These are phyloP conservation scores for Lutjanus campechanus DNA, from an alignment of 2,797 vertebrate species.

Conservation along the genomic window DNA sequence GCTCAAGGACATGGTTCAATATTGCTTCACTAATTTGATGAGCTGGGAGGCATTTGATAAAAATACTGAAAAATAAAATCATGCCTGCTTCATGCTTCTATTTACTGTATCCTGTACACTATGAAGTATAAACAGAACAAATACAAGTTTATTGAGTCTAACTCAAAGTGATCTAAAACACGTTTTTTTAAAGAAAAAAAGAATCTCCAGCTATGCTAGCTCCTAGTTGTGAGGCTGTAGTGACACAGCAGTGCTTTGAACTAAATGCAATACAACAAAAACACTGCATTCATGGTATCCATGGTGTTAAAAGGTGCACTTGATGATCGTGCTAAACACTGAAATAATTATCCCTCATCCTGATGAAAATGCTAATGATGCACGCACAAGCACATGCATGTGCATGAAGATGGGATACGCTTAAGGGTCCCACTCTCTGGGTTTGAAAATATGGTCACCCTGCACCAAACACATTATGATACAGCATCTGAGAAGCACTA, in stretches of 20 bases:
- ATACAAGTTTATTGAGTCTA: neutral
- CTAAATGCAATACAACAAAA: neutral
- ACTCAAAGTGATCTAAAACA: neutral
- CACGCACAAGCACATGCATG: no score
- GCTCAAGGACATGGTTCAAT: neutral
- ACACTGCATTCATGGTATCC: no score
- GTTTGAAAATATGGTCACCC: no score
- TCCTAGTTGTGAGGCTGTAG: neutral
- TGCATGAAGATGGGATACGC: no score
- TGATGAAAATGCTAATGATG: no score
- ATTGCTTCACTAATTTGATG: constrained; percentile 12
- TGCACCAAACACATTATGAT: neutral
- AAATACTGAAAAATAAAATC: neutral
- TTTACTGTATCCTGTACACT: neutral
- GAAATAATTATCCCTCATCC: no score
- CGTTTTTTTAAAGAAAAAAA: neutral
- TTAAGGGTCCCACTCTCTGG: no score
- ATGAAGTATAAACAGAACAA: neutral
- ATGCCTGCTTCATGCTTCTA: neutral
- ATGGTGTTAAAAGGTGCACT: no score
- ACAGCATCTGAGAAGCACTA: constrained; percentile 8
- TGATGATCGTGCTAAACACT: no score
- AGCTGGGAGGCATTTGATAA: neutral
- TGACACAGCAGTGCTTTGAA: neutral
- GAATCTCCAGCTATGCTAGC: neutral